Evolutionary conservation across 2,888 invertebrate species (phyloP).

Genomic region (Dynastes maya): DNA sequence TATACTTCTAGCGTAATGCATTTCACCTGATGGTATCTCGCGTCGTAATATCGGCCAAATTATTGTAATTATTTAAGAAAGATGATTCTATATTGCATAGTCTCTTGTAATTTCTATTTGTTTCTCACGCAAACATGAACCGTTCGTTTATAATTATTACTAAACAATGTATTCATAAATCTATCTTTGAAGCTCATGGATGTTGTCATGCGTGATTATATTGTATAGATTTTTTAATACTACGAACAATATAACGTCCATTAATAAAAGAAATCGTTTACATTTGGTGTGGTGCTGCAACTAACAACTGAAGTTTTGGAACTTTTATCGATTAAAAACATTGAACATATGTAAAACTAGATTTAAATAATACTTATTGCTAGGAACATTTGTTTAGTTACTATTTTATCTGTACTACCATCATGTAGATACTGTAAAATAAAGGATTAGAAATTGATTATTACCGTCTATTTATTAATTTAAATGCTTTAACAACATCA

Average conservation of each 20-base stretch:
- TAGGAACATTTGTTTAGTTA: conserved; percentile 64
- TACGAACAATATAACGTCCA: conserved; percentile 46
- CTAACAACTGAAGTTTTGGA: conserved; percentile 60
- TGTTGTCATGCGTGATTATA: neutral
- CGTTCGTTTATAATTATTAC: neutral
- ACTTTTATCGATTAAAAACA: conserved; percentile 57
- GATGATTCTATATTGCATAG: conserved; percentile 10
- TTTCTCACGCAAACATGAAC: conserved; percentile 9
- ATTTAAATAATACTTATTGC: conserved; percentile 55
- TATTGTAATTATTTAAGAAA: neutral
- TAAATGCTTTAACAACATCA: too few relatives aligned
- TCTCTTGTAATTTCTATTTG: conserved; percentile 20
- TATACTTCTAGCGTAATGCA: conserved; percentile 33
- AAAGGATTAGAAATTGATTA: conserved; percentile 53
- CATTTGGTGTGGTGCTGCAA: conserved; percentile 68
- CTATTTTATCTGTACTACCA: conserved; percentile 64
- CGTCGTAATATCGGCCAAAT: conserved; percentile 21
- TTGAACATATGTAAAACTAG: conserved; percentile 47
- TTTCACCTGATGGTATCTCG: conserved; percentile 32
- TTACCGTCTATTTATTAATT: neutral
- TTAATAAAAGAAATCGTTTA: conserved; percentile 37
- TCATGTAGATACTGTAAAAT: conserved; percentile 68
- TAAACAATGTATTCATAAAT: too few relatives aligned
- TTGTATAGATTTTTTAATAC: conserved; percentile 29
- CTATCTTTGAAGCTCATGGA: neutral